These are phyloP conservation scores for Pseudochromis fuscus DNA, from an alignment of 2,797 vertebrate genomes.

Conservation along the genomic window DNA sequence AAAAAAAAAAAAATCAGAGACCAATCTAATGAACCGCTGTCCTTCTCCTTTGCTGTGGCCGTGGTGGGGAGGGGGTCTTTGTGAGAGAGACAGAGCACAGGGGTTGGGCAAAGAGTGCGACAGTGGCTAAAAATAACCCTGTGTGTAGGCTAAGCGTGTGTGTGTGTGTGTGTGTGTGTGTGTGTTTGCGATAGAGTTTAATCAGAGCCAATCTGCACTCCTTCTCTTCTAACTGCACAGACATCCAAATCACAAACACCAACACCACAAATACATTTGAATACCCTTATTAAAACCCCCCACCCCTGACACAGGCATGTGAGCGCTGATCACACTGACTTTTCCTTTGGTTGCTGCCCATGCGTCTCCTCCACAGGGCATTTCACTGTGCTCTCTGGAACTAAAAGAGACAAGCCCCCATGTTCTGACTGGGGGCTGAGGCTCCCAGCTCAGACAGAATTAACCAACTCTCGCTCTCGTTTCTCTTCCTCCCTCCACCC, in stretches of 20 bases:
- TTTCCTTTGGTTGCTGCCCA: constrained; percentile 62
- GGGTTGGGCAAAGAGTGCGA: constrained; percentile 55
- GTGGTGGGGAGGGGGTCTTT: background rate
- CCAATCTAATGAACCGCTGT: constrained; percentile 42
- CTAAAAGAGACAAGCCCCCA: constrained; percentile 78
- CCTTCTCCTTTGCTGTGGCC: constrained; percentile 33
- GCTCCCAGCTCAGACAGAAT: constrained; percentile 78
- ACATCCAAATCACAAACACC: constrained; percentile 43
- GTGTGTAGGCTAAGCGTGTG: constrained; percentile 53
- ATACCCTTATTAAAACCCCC: constrained; percentile 62
- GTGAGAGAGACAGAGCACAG: constrained; percentile 53
- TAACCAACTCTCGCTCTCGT: constrained; percentile 65
- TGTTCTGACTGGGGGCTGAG: constrained; percentile 69
- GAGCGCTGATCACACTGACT: constrained; percentile 67
- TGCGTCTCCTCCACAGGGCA: constrained; percentile 75
- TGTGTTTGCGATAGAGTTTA: constrained; percentile 44
- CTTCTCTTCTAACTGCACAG: constrained; percentile 34
- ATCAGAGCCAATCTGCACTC: constrained; percentile 57
- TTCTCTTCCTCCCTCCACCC: constrained; percentile 25
- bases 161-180: background rate
- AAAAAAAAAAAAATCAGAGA: constrained; percentile 13
- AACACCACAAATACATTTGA: constrained; percentile 53
- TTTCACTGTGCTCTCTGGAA: constrained; percentile 72
- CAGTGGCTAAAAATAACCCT: constrained; percentile 76
- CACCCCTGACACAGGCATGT: constrained; percentile 47